These are phyloP conservation scores for Genyomyrus donnyi DNA, from an alignment of 2,113 vertebrate species.

Conservation along the genomic window DNA sequence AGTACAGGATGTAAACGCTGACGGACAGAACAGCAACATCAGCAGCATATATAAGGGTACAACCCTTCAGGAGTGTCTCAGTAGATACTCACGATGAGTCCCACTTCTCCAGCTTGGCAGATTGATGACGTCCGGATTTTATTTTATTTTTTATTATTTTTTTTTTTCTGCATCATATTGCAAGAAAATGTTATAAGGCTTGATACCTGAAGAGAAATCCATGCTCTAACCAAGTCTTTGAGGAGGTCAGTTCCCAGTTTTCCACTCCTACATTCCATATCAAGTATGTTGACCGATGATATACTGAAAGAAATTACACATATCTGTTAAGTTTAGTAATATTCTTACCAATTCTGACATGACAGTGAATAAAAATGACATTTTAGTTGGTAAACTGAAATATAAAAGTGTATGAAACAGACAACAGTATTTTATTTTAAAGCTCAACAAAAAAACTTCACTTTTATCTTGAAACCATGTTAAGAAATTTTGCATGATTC, in stretches of 20 bases:
- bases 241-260: not conserved
- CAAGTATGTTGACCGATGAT: not conserved
- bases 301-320: not conserved
- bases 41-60: not conserved
- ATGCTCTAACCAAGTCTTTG: not conserved
- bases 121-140: not conserved
- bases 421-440: not conserved
- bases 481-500: constrained; percentile 6
- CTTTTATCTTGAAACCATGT: not conserved
- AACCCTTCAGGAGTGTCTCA: not conserved
- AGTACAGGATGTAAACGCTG: not conserved
- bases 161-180: not conserved
- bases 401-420: not conserved
- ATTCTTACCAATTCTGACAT: not conserved
- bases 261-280: not conserved
- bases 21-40: not conserved
- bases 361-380: not conserved
- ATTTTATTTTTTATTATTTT: not conserved
- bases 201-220: not conserved
- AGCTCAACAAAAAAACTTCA: not conserved
- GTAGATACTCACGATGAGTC: not conserved
- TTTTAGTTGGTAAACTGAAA: not conserved
- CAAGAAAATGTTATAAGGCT: not conserved
- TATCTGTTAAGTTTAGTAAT: not conserved
- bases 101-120: not conserved